Evolutionary conservation across 2,113 vertebrate genomes (phyloP).

Genomic region (Syngnathus floridae): DNA sequence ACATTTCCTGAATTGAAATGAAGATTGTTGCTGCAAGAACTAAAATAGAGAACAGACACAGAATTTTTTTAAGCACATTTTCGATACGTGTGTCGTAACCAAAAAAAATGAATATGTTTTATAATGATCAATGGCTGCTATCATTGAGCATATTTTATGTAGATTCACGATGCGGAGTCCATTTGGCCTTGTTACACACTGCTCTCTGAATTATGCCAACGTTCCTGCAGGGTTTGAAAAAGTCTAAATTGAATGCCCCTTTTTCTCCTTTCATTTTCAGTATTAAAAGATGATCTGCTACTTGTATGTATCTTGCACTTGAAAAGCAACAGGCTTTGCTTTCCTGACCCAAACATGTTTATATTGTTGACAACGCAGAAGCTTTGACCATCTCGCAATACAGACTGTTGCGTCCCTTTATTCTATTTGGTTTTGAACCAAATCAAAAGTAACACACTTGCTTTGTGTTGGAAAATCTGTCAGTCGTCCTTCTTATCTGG

Average conservation of each 20-base stretch:
- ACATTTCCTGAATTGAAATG: neutral
- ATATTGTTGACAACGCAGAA: neutral
- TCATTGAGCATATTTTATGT: constrained; percentile 37
- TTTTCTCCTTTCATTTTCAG: neutral
- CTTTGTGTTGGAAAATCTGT: constrained; percentile 22
- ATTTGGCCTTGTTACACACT: constrained; percentile 14
- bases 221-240: neutral
- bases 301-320: too few relatives aligned
- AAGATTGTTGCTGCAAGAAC: neutral
- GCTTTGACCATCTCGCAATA: neutral
- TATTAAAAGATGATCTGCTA: neutral
- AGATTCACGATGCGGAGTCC: constrained; percentile 3
- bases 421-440: neutral
- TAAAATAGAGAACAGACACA: neutral
- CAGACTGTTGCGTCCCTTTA: neutral
- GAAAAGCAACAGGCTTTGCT: constrained; percentile 5
- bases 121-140: neutral
- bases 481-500: constrained; percentile 1
- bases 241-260: neutral
- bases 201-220: constrained; percentile 5
- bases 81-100: neutral
- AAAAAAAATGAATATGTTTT: neutral
- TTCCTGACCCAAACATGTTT: neutral
- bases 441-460: constrained; percentile 15
- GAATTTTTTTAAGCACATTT: neutral